A percentile compares a stretch with the other conserved stretches of the same genome.
These are phyloP conservation scores for Ganaspis sp. DNA, from an alignment of 1,140 invertebrate genomes.

Conservation along the genomic window DNA sequence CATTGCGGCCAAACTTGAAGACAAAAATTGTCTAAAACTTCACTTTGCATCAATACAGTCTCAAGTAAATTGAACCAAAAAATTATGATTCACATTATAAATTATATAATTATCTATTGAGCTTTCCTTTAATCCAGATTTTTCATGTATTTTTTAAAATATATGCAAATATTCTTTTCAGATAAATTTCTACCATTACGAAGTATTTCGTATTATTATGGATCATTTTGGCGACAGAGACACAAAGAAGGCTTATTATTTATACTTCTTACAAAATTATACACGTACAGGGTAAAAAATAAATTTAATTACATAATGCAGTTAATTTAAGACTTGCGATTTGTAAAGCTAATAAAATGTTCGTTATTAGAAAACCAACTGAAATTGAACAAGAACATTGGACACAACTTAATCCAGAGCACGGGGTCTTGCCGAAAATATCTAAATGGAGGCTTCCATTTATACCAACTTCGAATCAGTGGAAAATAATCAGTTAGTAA, in stretches of 20 bases:
- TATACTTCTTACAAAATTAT: conserved; percentile 67
- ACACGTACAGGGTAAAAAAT: conserved; percentile 57
- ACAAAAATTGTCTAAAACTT: conserved; percentile 58
- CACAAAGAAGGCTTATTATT: conserved; percentile 55
- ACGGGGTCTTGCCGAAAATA: conserved; percentile 66
- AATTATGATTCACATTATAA: conserved; percentile 29
- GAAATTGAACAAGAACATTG: conserved; percentile 68
- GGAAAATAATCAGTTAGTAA: conserved; percentile 63
- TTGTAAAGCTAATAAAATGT: conserved; percentile 41
- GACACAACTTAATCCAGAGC: conserved; percentile 61
- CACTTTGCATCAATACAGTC: conserved; percentile 46
- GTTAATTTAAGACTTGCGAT: conserved; percentile 36
- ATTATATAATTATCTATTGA: conserved; percentile 31
- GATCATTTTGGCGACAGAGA: conserved; percentile 61
- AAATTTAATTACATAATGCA: conserved; percentile 3
- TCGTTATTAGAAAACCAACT: conserved; percentile 59
- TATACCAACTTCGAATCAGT: conserved; percentile 60
- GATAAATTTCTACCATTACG: conserved; percentile 74
- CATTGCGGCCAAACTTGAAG: conserved; percentile 54
- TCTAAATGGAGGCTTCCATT: conserved; percentile 72
- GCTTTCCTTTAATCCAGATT: too few relatives aligned
- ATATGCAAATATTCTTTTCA: conserved; percentile 38
- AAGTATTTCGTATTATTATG: conserved; percentile 70
- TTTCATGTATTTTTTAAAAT: too few relatives aligned
- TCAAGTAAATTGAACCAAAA: conserved; percentile 48